Percentiles rank a stretch among this genome's conserved stretches.
phyloP scores from a whole-genome alignment of 2,888 invertebrate genomes.

The Calameuta idolon region DNA sequence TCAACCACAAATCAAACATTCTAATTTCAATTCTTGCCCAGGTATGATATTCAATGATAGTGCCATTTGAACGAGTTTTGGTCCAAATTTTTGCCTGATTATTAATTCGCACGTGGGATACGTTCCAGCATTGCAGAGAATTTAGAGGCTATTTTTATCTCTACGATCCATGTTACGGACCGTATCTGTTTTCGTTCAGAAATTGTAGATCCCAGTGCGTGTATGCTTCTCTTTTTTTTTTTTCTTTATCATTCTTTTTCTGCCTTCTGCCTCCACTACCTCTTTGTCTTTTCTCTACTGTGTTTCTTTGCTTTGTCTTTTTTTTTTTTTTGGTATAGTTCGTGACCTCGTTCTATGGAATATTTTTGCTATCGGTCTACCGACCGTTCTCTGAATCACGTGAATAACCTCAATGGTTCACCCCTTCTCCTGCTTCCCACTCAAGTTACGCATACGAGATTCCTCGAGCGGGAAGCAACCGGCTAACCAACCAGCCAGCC shows the following conservation, averaged over 20 bases:
- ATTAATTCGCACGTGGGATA: background rate
- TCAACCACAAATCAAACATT: too few relatives aligned
- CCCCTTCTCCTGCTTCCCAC: background rate
- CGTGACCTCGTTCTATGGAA: background rate
- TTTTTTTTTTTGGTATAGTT: background rate
- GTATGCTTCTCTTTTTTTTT: background rate
- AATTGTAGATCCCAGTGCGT: background rate
- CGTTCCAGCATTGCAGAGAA: background rate
- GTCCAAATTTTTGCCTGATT: too few relatives aligned
- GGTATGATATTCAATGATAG: too few relatives aligned
- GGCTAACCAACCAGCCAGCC: background rate
- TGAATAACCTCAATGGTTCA: background rate
- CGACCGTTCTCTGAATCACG: background rate
- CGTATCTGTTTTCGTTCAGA: background rate
- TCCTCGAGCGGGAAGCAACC: background rate
- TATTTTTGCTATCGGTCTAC: background rate
- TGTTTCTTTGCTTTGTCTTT: background rate
- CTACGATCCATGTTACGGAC: background rate
- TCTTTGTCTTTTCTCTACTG: background rate
- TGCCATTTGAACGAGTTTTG: too few relatives aligned
- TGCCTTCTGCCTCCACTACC: background rate
- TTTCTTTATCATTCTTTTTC: background rate
- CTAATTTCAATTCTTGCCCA: too few relatives aligned
- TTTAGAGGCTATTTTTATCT: background rate
- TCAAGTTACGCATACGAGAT: background rate